Evolutionary conservation across 2,888 invertebrate species (phyloP).

Genomic region (Drosophila emarginata): DNA sequence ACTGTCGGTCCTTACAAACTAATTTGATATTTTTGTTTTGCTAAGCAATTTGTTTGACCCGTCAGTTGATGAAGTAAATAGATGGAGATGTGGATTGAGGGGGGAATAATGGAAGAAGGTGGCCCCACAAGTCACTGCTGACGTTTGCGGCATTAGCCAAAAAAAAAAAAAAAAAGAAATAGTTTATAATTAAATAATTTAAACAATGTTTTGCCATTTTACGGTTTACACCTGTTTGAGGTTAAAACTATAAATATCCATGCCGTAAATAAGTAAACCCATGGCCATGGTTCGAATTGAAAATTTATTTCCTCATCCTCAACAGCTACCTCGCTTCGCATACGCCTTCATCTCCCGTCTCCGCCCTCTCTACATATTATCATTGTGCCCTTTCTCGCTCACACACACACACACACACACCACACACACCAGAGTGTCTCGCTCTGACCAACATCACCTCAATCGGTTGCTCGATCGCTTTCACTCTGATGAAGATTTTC

Average conservation of each 20-base stretch:
- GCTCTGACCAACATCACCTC: not conserved
- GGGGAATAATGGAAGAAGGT: too few relatives aligned
- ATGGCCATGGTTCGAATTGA: conserved; percentile 50
- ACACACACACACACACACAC: not conserved
- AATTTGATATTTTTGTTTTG: not conserved
- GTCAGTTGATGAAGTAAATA: not conserved
- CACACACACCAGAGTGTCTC: not conserved
- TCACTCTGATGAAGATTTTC: conserved; percentile 53
- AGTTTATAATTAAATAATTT: conserved; percentile 78
- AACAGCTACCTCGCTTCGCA: not conserved
- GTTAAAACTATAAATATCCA: conserved; percentile 73
- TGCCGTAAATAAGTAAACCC: conserved; percentile 57
- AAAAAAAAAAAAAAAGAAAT: conserved; percentile 27
- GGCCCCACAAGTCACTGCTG: conserved; percentile 6
- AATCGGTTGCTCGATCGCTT: conserved; percentile 21
- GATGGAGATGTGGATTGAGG: too few relatives aligned
- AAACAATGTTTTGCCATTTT: conserved; percentile 75
- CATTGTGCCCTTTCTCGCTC: not conserved
- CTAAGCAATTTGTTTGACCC: conserved; percentile 34
- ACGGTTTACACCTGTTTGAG: conserved; percentile 76
- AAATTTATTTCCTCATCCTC: conserved; percentile 36
- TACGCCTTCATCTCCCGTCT: too few relatives aligned
- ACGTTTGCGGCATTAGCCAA: not conserved
- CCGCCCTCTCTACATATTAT: not conserved
- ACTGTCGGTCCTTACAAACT: too few relatives aligned